These are phyloP conservation scores for Exaiptasia diaphana DNA, from an alignment of 64 coral and sea anemone genomes.

Conservation along the genomic window DNA sequence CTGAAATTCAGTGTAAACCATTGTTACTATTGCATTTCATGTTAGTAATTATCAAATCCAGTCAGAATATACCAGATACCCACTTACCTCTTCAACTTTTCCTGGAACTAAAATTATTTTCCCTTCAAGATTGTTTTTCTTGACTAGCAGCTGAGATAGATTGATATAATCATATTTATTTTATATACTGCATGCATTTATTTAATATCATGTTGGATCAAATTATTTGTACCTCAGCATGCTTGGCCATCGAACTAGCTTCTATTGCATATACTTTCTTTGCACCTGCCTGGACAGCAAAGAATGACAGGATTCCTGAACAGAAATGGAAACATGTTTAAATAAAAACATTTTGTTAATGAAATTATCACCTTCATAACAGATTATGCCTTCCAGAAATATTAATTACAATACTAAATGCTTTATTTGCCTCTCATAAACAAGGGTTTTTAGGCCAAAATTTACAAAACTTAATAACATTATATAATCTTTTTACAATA, in stretches of 20 bases:
- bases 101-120: constrained; percentile 85
- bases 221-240: constrained; percentile 73
- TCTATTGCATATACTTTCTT: constrained; percentile 97
- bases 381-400: neutral
- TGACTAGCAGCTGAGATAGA: constrained; percentile 65
- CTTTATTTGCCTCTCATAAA: neutral
- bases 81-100: constrained; percentile 96
- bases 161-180: neutral
- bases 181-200: neutral
- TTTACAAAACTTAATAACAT: too few species aligned
- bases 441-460: neutral
- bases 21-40: too few species aligned
- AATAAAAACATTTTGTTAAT: neutral
- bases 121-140: constrained; percentile 76
- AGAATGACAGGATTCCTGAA: constrained; percentile 96
- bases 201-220: neutral
- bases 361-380: neutral
- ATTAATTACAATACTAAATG: neutral
- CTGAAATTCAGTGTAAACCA: constrained; percentile 26
- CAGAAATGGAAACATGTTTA: neutral
- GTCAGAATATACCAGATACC: too few species aligned
- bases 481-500: too few species aligned
- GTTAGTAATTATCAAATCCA: too few species aligned
- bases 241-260: constrained; percentile 87
- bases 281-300: constrained; percentile 92